A percentile compares a stretch with the other conserved stretches of the same genome.
Conservation (phyloP, 2,797 vertebrate genomes). For the Phataginus tetradactyla region DNA sequence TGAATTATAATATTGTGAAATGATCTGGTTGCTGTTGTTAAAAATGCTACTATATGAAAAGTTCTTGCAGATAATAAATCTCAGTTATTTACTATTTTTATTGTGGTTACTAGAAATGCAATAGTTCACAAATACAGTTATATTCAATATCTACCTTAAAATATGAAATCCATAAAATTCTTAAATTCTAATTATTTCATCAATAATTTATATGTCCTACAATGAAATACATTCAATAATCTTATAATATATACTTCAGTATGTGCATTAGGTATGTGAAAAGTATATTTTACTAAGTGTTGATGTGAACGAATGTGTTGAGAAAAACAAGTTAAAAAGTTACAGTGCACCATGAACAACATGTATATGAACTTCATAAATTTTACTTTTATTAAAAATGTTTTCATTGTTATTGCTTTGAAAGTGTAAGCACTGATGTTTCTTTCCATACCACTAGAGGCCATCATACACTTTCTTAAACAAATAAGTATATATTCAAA, state of each 20-base stretch:
- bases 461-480: conserved; percentile 86
- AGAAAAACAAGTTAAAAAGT: background rate
- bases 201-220: background rate
- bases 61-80: background rate
- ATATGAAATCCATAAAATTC: background rate
- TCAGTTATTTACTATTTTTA: background rate
- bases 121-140: background rate
- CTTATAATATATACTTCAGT: background rate
- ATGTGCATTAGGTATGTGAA: background rate
- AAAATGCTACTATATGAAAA: background rate
- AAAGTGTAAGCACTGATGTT: conserved; percentile 60
- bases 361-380: fast-evolving
- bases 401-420: conserved; percentile 35
- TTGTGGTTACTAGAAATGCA: background rate
- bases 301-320: background rate
- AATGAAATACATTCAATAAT: background rate
- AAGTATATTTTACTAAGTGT: background rate
- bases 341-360: background rate
- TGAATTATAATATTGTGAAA: background rate
- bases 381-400: background rate
- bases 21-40: background rate
- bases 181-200: background rate
- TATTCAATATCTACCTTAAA: background rate
- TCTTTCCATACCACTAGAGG: conserved; percentile 87
- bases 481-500: conserved; percentile 83